Evolutionary conservation across 1,140 invertebrate genomes (phyloP), one percentile per base, ranked within the genome.

Genomic region (Drosophila oshimai): DNA sequence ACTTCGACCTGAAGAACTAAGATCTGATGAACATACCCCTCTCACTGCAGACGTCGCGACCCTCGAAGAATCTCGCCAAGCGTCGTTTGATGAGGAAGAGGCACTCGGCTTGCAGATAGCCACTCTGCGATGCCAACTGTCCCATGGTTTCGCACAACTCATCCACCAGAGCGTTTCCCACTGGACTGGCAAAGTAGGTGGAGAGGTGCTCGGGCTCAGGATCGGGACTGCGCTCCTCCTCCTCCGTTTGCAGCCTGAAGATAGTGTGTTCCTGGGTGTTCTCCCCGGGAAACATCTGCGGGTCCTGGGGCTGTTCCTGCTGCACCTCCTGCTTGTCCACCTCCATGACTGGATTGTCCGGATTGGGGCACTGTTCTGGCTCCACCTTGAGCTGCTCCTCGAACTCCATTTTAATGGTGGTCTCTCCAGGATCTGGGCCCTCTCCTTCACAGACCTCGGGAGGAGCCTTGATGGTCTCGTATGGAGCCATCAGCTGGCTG

Each of bases 141-240:
- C 90, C 90, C 24, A 91, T 77, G 0, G 89, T 90, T 28, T 81
- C 62, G 45, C 90, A 91, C 2, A 91, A 45, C 12, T 89, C 87
- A 20, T 90, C 76, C 0, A 91, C 90, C 12, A 39, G 45, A 18
- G 24, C 12, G 12, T 37, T 70, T 2, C 57, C 73, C 12, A 89
- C 83, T 4, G 83, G 84, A 12, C 41, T 74, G 24, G 90, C 88
- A 50, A 89, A 89, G 45, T 88, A 91, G 33, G 49, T 69, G 17
- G 89, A 89, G 5, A 87, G 34, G 1, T 72, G 73, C 5, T 81
- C 73, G 0, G 73, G 54, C 26, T 81, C 58, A 4, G 54, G 22
- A 2, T 31, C 22, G 1, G 13, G 58, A 36, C 77, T 53, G 3
- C 31, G 29, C 13, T 29, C 58, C 6, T 89, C 81, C 12, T 77